Conservation (phyloP, 2,797 vertebrate genomes). For the Tympanoctomys barrerae region DNA sequence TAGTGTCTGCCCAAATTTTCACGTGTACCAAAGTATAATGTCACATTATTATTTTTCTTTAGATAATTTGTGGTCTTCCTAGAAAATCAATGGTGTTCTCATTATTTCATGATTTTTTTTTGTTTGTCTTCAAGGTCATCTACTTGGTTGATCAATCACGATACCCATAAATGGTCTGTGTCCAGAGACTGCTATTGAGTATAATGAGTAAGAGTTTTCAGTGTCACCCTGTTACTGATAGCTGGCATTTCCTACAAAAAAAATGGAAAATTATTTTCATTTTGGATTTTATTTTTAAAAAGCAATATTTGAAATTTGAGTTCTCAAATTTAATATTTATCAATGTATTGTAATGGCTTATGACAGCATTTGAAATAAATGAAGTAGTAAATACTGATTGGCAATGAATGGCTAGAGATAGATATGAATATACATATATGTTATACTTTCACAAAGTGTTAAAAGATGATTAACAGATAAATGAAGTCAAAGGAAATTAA, state of each 20-base stretch:
- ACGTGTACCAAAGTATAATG: constrained; percentile 44
- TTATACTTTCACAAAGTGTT: background rate
- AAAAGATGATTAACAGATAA: background rate
- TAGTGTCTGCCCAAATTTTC: constrained; percentile 75
- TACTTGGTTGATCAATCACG: constrained; percentile 62
- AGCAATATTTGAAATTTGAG: constrained; percentile 5
- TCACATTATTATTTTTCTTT: constrained; percentile 82
- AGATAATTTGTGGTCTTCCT: constrained; percentile 83
- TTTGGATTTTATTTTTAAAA: background rate
- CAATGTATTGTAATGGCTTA: background rate
- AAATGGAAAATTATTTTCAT: background rate
- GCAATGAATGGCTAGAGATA: background rate
- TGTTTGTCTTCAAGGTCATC: constrained; percentile 80
- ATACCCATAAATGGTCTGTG: constrained; percentile 56
- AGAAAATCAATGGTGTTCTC: constrained; percentile 83
- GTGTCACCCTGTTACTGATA: background rate
- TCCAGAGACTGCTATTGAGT: background rate
- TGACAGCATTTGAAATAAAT: background rate
- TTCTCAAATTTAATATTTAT: background rate
- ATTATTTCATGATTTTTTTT: constrained; percentile 75
- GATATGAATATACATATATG: background rate
- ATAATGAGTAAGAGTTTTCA: constrained; percentile 42
- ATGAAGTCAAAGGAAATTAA: background rate
- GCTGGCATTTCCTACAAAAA: background rate
- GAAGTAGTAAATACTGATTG: background rate